Evolutionary conservation across 2,888 invertebrate species (phyloP).

Genomic region (Hofmannophila pseudospretella): DNA sequence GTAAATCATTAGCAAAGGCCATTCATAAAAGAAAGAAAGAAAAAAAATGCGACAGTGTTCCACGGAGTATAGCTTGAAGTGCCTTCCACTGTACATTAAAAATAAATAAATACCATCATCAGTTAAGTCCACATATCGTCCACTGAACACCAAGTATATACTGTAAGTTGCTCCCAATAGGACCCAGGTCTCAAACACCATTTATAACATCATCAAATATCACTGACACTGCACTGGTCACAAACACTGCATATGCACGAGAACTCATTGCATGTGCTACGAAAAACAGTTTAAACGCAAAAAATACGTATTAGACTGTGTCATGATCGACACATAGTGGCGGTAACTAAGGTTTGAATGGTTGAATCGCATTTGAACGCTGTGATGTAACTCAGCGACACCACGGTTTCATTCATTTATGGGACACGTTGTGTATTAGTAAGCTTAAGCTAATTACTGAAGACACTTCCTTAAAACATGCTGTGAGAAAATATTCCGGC

Average conservation of each 20-base stretch:
- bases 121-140: conserved; percentile 46
- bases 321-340: conserved; percentile 7
- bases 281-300: neutral
- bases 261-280: too few relatives aligned
- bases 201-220: conserved; percentile 46
- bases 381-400: conserved; percentile 46
- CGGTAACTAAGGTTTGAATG: conserved; percentile 34
- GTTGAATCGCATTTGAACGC: conserved; percentile 32
- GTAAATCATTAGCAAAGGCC: too few relatives aligned
- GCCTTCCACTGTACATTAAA: too few relatives aligned
- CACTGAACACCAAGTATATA: conserved; percentile 41
- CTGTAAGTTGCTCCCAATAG: conserved; percentile 39
- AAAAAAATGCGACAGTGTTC: too few relatives aligned
- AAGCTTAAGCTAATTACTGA: conserved; percentile 2
- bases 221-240: conserved; percentile 18
- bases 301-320: conserved; percentile 1
- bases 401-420: conserved; percentile 26
- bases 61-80: too few relatives aligned
- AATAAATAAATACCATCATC: conserved; percentile 34
- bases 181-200: conserved; percentile 56
- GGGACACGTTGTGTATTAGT: conserved; percentile 22
- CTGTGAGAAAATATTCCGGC: too few relatives aligned
- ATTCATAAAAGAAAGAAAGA: too few relatives aligned
- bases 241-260: conserved; percentile 6
- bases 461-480: neutral